These are phyloP conservation scores for Alouatta palliata DNA, from an alignment of 2,113 vertebrate genomes.

Conservation along the genomic window DNA sequence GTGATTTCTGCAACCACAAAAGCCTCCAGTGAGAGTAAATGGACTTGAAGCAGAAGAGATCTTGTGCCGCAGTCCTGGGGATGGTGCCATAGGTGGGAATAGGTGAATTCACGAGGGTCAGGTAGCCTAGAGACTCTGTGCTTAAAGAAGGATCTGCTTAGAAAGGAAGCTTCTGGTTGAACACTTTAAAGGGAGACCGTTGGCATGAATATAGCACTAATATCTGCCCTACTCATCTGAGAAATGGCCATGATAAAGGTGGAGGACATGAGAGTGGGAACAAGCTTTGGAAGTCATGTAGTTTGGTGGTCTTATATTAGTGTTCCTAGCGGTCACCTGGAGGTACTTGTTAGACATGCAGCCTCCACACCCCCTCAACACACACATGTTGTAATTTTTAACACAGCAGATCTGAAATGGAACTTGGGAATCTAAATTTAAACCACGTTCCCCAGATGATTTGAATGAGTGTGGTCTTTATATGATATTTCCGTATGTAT, in stretches of 20 bases:
- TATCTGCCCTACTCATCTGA: neutral
- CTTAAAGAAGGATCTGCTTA: neutral
- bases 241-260: neutral
- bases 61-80: too few relatives aligned
- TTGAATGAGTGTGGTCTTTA: too few relatives aligned
- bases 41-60: neutral
- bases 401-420: neutral
- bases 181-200: neutral
- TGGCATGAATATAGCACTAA: neutral
- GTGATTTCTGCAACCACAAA: neutral
- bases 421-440: neutral
- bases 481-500: too few relatives aligned
- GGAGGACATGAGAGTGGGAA: neutral
- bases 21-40: neutral
- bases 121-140: neutral
- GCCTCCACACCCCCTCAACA: rapidly evolving
- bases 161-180: neutral
- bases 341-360: neutral
- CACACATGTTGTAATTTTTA: neutral
- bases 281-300: neutral
- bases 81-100: too few relatives aligned
- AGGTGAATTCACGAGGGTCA: neutral
- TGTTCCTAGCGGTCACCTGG: neutral
- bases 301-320: neutral
- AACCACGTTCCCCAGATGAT: neutral